These are phyloP conservation scores for Regulus satrapa DNA, from an alignment of 2,113 vertebrate genomes.

Conservation along the genomic window DNA sequence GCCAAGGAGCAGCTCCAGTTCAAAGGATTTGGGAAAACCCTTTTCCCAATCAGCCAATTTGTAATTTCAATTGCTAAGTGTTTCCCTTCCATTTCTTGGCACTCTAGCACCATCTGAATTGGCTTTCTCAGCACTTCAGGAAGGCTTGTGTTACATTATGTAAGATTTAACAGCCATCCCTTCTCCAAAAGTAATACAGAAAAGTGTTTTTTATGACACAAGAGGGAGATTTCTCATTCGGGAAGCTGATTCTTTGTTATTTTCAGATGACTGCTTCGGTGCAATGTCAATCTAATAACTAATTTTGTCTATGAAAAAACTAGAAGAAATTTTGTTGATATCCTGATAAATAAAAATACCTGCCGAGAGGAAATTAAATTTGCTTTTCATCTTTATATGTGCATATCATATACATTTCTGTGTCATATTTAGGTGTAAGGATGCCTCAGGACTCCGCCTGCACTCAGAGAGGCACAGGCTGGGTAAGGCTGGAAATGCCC, in stretches of 20 bases:
- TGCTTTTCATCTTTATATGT: not conserved
- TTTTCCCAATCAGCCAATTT: not conserved
- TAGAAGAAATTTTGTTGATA: not conserved
- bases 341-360: not conserved
- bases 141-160: not conserved
- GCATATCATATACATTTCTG: not conserved
- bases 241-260: not conserved
- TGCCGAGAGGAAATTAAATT: not conserved
- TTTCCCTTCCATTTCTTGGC: not conserved
- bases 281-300: not conserved
- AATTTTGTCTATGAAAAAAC: not conserved
- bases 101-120: not conserved
- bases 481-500: not conserved
- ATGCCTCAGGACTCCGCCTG: not conserved
- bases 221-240: constrained; percentile 28
- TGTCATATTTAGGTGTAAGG: not conserved
- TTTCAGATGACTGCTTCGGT: not conserved
- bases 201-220: not conserved
- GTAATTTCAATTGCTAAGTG: not conserved
- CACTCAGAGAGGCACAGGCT: not conserved
- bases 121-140: not conserved
- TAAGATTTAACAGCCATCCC: not conserved
- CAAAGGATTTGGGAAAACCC: not conserved
- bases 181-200: not conserved
- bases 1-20: not conserved